Percentiles rank a stretch among this genome's conserved stretches.
Conservation (phyloP, 2,888 invertebrate species). For the Alcis repandata region DNA sequence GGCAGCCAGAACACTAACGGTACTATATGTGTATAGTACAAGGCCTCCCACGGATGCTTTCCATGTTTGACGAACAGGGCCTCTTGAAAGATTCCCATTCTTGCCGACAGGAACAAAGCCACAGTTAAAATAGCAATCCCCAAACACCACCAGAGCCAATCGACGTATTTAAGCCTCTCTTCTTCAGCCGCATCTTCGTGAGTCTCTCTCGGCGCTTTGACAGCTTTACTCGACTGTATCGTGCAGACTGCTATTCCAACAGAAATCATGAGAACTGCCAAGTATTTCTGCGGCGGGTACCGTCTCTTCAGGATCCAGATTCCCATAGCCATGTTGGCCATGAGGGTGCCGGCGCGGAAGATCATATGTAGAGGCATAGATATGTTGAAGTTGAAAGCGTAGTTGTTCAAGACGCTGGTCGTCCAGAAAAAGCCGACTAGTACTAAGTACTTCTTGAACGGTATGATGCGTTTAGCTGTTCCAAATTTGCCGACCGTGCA, state of each 20-base stretch:
- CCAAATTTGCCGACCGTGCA: conserved; percentile 94
- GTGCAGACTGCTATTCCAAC: conserved; percentile 96
- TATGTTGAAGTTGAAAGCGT: conserved; percentile 98
- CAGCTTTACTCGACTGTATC: conserved; percentile 92
- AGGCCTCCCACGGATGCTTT: conserved; percentile 96
- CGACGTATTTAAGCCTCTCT: conserved; percentile 74
- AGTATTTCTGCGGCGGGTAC: conserved; percentile 94
- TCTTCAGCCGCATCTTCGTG: conserved; percentile 76
- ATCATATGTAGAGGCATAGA: conserved; percentile 99
- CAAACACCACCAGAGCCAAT: conserved; percentile 87
- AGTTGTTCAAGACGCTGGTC: conserved; percentile 96
- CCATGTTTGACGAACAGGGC: conserved; percentile 93
- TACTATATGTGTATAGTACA: conserved; percentile 95
- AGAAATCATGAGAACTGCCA: conserved; percentile 97
- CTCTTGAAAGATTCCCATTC: conserved; percentile 98
- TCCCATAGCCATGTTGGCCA: conserved; percentile 98
- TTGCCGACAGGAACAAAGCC: conserved; percentile 96
- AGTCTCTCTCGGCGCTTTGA: conserved; percentile 84
- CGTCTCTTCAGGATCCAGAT: conserved; percentile 94
- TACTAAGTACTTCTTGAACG: conserved; percentile 92
- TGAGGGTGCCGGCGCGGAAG: conserved; percentile 97
- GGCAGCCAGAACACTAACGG: conserved; percentile 96
- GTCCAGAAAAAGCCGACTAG: conserved; percentile 96
- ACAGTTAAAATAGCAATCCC: conserved; percentile 94
- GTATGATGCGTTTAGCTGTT: conserved; percentile 90